phyloP scores from a whole-genome alignment of 2,113 vertebrate species.

The Myocastor coypus region DNA sequence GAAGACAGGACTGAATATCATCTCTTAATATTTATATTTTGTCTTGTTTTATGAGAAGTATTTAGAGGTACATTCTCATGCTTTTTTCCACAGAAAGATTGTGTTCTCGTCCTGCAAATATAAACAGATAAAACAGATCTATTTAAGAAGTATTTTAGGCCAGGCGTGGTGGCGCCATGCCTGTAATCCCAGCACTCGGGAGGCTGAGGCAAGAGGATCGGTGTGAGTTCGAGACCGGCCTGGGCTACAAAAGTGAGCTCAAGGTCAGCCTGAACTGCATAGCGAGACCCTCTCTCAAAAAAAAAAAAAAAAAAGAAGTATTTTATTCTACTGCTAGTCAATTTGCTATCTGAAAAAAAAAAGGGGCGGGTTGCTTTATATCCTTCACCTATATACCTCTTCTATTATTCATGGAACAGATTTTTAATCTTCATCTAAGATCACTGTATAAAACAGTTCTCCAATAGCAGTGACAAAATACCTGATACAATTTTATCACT shows the following conservation, averaged over 20 bases:
- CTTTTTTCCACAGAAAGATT: conserved; percentile 16
- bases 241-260: no score
- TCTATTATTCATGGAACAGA: not conserved
- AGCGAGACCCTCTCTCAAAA: no score
- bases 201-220: no score
- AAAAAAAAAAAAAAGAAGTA: no score
- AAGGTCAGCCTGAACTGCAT: no score
- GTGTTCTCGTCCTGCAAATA: not conserved
- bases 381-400: not conserved
- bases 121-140: not conserved
- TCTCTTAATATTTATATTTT: not conserved
- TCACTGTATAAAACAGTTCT: not conserved
- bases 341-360: not conserved
- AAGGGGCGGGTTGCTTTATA: not conserved
- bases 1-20: not conserved
- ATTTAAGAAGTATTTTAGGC: conserved; percentile 41
- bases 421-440: not conserved
- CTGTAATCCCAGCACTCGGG: no score
- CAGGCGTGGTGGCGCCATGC: no score
- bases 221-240: no score
- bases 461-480: not conserved
- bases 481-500: no score
- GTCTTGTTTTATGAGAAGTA: conserved; percentile 2
- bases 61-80: not conserved
- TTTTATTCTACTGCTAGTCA: not conserved